Evolutionary conservation across 2,797 vertebrate species (phyloP).

Genomic region (Heliangelus exortis): DNA sequence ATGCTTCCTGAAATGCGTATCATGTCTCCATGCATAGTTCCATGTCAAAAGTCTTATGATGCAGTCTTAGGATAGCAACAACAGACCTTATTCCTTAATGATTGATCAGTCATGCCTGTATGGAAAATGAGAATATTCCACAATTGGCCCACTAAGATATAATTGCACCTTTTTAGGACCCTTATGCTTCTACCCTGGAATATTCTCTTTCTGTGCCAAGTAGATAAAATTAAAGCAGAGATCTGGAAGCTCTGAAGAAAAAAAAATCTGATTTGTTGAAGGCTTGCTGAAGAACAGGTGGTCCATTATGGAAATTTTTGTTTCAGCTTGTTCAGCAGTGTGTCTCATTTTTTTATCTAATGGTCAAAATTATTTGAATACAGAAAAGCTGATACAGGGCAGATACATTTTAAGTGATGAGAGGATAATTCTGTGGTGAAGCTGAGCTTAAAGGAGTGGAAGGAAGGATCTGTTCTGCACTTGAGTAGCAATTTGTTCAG

Average conservation of each 20-base stretch:
- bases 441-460: neutral
- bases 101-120: neutral
- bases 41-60: neutral
- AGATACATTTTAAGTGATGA: neutral
- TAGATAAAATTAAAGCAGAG: conserved; percentile 1
- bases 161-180: neutral
- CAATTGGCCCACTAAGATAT: neutral
- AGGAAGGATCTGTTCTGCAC: neutral
- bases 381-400: neutral
- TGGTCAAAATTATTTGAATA: neutral
- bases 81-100: neutral
- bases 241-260: neutral
- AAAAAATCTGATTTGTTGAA: neutral
- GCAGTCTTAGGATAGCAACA: neutral
- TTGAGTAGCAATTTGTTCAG: neutral
- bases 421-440: neutral
- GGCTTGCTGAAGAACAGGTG: neutral
- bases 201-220: neutral
- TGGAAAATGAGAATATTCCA: conserved; percentile 5
- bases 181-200: neutral
- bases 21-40: neutral
- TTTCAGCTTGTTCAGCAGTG: neutral
- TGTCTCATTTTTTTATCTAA: neutral
- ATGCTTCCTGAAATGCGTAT: neutral
- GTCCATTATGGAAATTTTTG: neutral